Base-by-base conservation (phyloP, 2,797 vertebrate species). In the Melopsittacus undulatus region DNA sequence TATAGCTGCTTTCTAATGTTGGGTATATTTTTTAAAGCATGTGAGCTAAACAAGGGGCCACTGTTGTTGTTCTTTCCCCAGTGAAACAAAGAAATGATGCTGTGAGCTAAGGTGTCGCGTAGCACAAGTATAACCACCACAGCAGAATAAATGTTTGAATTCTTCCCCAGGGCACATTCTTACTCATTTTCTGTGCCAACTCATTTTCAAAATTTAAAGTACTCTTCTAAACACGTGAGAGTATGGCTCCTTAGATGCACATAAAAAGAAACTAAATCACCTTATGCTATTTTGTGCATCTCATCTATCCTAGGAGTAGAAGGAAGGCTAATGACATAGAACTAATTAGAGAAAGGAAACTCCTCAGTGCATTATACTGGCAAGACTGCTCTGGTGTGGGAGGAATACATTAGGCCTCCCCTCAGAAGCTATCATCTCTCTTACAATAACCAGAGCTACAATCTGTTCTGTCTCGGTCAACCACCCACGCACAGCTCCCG, bases 261-360 rank as follows among this genome's bases (percentile, higher is more conserved):
- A 67, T 26, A 46, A 94, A 92, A 64, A 87, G 52, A 87, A 93
- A 75, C 40, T 32, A 76, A 67, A 89, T 30, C 56, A 84, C 80
- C 29, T 82, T 43, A 75, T 2, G 20, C 51, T 79, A 20, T 57
- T 90, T 84, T 63, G 54, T 73, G 26, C 54, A 66, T 11, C 46
- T 45, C 82, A 63, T 52, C 64, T 75, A 64, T 43, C 42, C 67
- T 48, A 67, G n/a, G 26, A 91, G 34, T 38, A 32, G 32, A 83
- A 91, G 38, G 62, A 59, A 83, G 23, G 38, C 43, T 51, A 76
- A 78, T 3, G 11, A 81, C 76, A 93, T 34, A 77, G 51, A 83
- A 36, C 38, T 80, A 72, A 72, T n/a, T 20, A 78, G 26, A 73
- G 61, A 87, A 83, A 91, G 79, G 85, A 87, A 94, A 76, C 59